A percentile compares a stretch with the other conserved stretches of the same genome.
These are phyloP conservation scores for Drosophila chauvacae DNA, from an alignment of 1,140 invertebrate species.

Conservation along the genomic window DNA sequence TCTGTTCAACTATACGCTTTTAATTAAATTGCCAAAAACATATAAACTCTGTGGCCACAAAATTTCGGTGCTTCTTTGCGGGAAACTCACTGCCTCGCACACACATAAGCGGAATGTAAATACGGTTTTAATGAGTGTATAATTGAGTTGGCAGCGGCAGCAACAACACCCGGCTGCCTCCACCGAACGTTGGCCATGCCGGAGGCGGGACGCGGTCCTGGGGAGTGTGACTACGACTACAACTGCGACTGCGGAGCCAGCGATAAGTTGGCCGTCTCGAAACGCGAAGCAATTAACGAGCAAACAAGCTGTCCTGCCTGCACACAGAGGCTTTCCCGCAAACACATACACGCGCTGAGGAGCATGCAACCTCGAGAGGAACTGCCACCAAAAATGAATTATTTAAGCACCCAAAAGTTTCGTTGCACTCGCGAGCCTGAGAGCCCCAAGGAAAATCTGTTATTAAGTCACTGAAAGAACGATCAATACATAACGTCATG, in stretches of 20 bases:
- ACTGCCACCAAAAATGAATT: conserved; percentile 41
- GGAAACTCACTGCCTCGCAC: conserved; percentile 15
- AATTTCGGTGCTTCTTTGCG: conserved; percentile 40
- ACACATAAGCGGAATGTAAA: conserved; percentile 44
- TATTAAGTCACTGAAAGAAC: conserved; percentile 7
- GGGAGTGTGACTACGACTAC: conserved; percentile 6
- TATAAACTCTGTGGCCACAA: conserved; percentile 53
- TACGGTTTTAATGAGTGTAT: conserved; percentile 62
- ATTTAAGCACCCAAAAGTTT: conserved; percentile 40
- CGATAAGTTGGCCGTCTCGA: conserved; percentile 46
- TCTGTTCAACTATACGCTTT: conserved; percentile 25
- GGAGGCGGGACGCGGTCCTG: conserved; percentile 2
- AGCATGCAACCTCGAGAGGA: conserved; percentile 38
- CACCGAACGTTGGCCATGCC: conserved; percentile 3
- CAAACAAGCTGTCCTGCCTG: conserved; percentile 44
- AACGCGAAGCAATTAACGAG: conserved; percentile 57
- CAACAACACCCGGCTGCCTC: conserved; percentile 16
- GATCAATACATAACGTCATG: conserved; percentile 2
- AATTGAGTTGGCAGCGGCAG: conserved; percentile 56
- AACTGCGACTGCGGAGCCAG: conserved; percentile 11
- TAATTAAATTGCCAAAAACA: conserved; percentile 60
- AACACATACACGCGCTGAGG: neutral
- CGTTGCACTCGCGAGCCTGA: conserved; percentile 14
- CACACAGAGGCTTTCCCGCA: neutral
- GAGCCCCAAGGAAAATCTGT: conserved; percentile 1